Percentiles rank a stretch among this genome's conserved stretches.
phyloP scores from a whole-genome alignment of 2,797 vertebrate species.

The Xiphophorus birchmanni region DNA sequence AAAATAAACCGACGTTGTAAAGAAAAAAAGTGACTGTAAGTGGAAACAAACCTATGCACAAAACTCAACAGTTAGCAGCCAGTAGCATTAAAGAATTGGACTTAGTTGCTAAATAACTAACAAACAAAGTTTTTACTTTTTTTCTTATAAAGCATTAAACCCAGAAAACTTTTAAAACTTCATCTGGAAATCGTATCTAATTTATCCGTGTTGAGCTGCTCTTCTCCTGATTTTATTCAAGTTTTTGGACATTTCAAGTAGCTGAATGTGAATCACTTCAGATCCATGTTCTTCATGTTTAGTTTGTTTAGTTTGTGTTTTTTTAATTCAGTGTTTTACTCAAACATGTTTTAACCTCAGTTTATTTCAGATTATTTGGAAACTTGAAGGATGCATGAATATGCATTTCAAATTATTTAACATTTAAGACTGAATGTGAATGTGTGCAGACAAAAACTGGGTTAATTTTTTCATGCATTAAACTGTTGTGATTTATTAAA shows the following conservation, averaged over 20 bases:
- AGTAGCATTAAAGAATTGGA: too few species aligned
- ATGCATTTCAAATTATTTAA: not conserved
- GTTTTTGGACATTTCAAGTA: not conserved
- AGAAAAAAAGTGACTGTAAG: not conserved
- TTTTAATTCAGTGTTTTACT: not conserved
- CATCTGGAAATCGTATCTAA: not conserved
- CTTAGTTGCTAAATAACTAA: not conserved
- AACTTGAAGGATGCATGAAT: not conserved
- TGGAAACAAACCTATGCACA: not conserved
- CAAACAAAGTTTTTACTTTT: too few species aligned
- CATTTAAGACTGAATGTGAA: not conserved
- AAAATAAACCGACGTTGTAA: not conserved
- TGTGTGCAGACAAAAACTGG: not conserved
- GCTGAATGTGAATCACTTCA: not conserved
- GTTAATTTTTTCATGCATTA: not conserved
- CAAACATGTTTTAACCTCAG: not conserved
- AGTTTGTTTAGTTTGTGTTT: not conserved
- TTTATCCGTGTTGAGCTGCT: not conserved
- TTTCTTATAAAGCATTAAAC: too few species aligned
- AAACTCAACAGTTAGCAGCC: not conserved
- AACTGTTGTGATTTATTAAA: slow-evolving; percentile 16
- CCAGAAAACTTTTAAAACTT: too few species aligned
- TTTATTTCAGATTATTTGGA: not conserved
- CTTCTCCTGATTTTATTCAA: not conserved
- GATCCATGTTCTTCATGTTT: not conserved